These are phyloP conservation scores for Enchytraeus crypticus DNA, from an alignment of 2,888 invertebrate species.

Conservation along the genomic window DNA sequence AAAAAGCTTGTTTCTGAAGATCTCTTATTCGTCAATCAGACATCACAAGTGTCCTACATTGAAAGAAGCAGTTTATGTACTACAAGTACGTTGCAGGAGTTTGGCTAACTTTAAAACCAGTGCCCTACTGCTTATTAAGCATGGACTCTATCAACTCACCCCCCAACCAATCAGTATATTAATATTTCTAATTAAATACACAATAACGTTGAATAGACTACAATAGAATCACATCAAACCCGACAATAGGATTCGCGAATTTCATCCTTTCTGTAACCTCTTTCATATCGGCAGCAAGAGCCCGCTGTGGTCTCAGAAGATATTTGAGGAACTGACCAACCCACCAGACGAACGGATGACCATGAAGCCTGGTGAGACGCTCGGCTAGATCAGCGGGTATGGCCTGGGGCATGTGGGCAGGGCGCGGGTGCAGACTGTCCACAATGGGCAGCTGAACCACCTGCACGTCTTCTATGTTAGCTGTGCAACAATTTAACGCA, in stretches of 20 bases:
- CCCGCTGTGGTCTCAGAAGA: constrained; percentile 70
- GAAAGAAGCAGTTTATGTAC: no score
- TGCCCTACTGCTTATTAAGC: no score
- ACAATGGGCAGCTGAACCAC: constrained; percentile 86
- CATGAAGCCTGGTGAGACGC: constrained; percentile 67
- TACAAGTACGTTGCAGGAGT: no score
- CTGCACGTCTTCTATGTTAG: constrained; percentile 55
- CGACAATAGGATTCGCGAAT: constrained; percentile 75
- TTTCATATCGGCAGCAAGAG: constrained; percentile 65
- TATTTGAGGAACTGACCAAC: constrained; percentile 90
- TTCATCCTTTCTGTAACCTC: constrained; percentile 67
- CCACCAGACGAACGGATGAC: constrained; percentile 96
- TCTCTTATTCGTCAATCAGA: no score
- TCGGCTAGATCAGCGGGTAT: constrained; percentile 76
- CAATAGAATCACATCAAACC: constrained; percentile 57
- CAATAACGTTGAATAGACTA: no score
- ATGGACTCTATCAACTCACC: no score
- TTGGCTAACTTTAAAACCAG: no score
- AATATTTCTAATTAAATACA: no score
- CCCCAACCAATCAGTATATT: no score
- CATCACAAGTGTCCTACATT: no score
- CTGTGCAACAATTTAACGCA: constrained; percentile 52
- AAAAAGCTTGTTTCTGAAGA: no score
- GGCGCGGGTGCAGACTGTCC: constrained; percentile 74
- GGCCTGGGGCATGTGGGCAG: constrained; percentile 72